Evolutionary conservation across 2,888 invertebrate genomes (phyloP).

Genomic region (Oscheius sp.): DNA sequence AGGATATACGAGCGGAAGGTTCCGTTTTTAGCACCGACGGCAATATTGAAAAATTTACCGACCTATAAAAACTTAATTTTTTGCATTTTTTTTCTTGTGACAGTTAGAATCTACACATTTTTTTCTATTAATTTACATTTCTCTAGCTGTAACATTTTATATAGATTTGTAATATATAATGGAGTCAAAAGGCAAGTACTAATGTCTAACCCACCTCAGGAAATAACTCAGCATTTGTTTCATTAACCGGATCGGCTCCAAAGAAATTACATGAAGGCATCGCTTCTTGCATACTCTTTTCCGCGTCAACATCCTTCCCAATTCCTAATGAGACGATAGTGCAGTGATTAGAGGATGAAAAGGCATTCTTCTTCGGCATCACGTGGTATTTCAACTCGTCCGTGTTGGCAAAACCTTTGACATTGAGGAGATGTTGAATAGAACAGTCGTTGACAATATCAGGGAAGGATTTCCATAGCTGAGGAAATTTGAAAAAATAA

Average conservation of each 20-base stretch:
- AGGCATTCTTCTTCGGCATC: slow-evolving; percentile 33
- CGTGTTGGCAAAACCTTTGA: slow-evolving; percentile 41
- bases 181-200: too few relatives aligned
- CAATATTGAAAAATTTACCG: slow-evolving; percentile 49
- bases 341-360: neutral
- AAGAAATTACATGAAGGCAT: slow-evolving; percentile 43
- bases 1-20: slow-evolving; percentile 45
- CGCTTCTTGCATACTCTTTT: slow-evolving; percentile 40
- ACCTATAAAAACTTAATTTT: slow-evolving; percentile 21
- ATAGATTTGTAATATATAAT: too few relatives aligned
- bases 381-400: slow-evolving; percentile 51
- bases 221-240: slow-evolving; percentile 46
- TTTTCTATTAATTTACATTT: neutral
- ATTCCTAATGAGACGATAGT: slow-evolving; percentile 38
- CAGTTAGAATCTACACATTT: too few relatives aligned
- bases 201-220: slow-evolving; percentile 30
- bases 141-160: too few relatives aligned
- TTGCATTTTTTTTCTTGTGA: neutral
- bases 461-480: slow-evolving; percentile 42
- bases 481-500: neutral
- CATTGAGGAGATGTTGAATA: slow-evolving; percentile 24
- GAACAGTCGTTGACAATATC: slow-evolving; percentile 47
- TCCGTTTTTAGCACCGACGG: slow-evolving; percentile 48
- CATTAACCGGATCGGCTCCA: slow-evolving; percentile 51
- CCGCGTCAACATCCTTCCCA: slow-evolving; percentile 52